A percentile compares a stretch with the other conserved stretches of the same genome.
Conservation (phyloP, 2,888 invertebrate genomes). For the Melieria omissa region DNA sequence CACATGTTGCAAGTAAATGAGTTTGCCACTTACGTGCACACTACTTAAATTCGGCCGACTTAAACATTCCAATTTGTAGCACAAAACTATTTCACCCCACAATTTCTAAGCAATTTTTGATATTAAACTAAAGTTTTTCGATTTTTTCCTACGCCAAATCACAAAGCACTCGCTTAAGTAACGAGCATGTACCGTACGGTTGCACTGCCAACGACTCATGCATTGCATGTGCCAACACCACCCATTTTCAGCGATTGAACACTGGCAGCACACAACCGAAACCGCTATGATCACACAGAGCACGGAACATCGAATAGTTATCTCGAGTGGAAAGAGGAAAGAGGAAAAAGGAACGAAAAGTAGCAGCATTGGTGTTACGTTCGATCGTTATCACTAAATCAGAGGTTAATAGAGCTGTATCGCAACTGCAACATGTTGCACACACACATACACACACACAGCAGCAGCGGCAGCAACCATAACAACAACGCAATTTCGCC, state of each 20-base stretch:
- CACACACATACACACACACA: conserved; percentile 22
- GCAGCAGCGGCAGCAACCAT: background rate
- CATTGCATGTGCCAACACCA: background rate
- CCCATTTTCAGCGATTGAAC: background rate
- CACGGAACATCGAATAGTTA: background rate
- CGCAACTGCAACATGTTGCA: background rate
- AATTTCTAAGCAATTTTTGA: background rate
- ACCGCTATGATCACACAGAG: background rate
- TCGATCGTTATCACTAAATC: conserved; percentile 67
- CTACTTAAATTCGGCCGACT: background rate
- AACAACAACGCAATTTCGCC: conserved; percentile 21
- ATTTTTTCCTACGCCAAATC: background rate
- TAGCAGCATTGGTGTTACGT: conserved; percentile 47
- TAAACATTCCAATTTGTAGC: conserved; percentile 8
- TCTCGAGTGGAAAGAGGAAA: background rate
- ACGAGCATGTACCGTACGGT: conserved; percentile 13
- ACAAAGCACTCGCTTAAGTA: conserved; percentile 6
- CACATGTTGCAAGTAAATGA: background rate
- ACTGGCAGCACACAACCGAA: background rate
- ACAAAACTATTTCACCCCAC: background rate
- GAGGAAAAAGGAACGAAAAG: conserved; percentile 30
- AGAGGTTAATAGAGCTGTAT: conserved; percentile 65
- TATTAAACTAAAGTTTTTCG: background rate
- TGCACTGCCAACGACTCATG: background rate
- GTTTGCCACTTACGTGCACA: background rate